These are phyloP conservation scores for human (Homo sapiens) DNA, from an alignment of 2,113 vertebrate genomes.

Conservation along the genomic window DNA sequence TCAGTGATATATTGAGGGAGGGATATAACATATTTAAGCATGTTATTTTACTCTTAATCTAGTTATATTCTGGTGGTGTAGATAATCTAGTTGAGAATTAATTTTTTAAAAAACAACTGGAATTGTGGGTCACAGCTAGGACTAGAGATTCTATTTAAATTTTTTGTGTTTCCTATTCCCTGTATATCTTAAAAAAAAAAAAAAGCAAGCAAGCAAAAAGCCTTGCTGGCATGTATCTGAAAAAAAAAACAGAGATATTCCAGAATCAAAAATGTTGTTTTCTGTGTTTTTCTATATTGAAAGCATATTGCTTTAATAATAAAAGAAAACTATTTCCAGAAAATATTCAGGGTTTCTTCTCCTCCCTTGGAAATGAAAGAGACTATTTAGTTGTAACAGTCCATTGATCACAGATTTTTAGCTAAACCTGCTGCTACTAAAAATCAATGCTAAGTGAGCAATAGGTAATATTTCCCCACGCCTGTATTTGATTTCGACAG, in stretches of 20 bases:
- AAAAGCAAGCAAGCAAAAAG: background rate
- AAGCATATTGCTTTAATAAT: conserved; percentile 6
- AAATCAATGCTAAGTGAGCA: conserved; percentile 61
- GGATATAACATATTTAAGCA: background rate
- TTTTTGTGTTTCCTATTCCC: background rate
- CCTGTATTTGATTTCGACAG: conserved; percentile 33
- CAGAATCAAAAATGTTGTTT: conserved; percentile 19
- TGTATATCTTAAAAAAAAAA: background rate
- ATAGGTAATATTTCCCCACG: conserved; percentile 33
- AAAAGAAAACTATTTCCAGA: conserved; percentile 23
- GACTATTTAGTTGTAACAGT: conserved; percentile 39
- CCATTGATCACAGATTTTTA: conserved; percentile 54
- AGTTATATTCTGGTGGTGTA: background rate
- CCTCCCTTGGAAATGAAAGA: conserved; percentile 13
- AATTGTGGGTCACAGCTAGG: background rate
- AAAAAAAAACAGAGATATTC: background rate
- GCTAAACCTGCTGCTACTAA: background rate
- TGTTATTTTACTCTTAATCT: background rate
- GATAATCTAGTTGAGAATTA: background rate
- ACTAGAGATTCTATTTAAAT: background rate
- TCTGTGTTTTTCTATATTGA: background rate
- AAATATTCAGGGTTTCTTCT: background rate
- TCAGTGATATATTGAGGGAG: background rate
- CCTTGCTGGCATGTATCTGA: background rate
- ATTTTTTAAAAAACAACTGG: conserved; percentile 14